Evolutionary conservation across 2,888 invertebrate genomes (phyloP).

Genomic region (Mythimna pallens): DNA sequence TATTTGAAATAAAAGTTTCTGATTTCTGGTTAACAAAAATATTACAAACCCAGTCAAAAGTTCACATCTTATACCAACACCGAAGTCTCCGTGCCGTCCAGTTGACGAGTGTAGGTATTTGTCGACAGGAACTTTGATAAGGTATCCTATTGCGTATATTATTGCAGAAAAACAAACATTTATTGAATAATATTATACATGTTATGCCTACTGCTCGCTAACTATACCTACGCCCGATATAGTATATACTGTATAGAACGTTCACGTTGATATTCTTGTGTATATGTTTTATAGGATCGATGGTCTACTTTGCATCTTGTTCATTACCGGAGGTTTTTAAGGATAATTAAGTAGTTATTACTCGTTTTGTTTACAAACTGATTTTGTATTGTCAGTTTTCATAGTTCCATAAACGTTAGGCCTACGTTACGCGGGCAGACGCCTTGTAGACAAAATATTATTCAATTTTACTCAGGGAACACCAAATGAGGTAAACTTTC

Average conservation of each 20-base stretch:
- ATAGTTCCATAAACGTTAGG: not conserved
- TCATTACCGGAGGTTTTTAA: slow-evolving; percentile 20
- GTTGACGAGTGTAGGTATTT: slow-evolving; percentile 56
- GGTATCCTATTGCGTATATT: slow-evolving; percentile 58
- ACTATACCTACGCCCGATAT: slow-evolving; percentile 37
- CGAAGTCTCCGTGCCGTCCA: slow-evolving; percentile 47
- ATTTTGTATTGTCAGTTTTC: not conserved
- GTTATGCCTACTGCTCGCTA: slow-evolving; percentile 43
- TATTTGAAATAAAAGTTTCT: no score
- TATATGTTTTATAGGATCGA: slow-evolving; percentile 57
- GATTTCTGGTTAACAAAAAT: not conserved
- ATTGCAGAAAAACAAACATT: slow-evolving; percentile 55
- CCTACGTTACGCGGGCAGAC: no score
- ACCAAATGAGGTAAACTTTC: no score
- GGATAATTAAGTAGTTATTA: not conserved
- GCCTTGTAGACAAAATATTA: no score
- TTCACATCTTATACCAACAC: slow-evolving; percentile 44
- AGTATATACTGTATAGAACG: slow-evolving; percentile 51
- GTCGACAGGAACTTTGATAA: slow-evolving; percentile 62
- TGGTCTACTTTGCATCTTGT: slow-evolving; percentile 56
- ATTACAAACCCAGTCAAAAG: not conserved
- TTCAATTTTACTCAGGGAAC: no score
- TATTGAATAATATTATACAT: slow-evolving; percentile 51
- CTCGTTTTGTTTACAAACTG: not conserved
- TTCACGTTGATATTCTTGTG: slow-evolving; percentile 36